Percentiles rank a stretch among this genome's conserved stretches.
Evolutionary conservation across 1,140 invertebrate species (phyloP).

Genomic region (Melipona quadrifasciata): DNA sequence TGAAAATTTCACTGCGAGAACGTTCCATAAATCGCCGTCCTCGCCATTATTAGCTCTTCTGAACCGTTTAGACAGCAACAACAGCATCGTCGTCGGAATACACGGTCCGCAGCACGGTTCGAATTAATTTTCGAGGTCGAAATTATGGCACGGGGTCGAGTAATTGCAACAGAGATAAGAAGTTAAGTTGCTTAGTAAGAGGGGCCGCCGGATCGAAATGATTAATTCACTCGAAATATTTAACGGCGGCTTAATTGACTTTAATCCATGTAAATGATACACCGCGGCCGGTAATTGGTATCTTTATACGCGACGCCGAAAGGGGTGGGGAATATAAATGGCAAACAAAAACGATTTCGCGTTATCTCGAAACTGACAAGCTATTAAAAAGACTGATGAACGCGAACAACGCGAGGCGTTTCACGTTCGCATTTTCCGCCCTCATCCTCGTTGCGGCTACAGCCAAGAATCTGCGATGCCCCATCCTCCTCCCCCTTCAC

Average conservation of each 20-base stretch:
- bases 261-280: conserved; percentile 19
- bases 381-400: conserved; percentile 48
- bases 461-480: neutral
- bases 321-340: neutral
- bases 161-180: neutral
- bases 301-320: neutral
- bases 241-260: conserved; percentile 10
- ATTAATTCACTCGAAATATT: neutral
- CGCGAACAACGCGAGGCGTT: conserved; percentile 26
- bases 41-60: neutral
- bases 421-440: conserved; percentile 20
- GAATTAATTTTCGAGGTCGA: neutral
- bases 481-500: neutral
- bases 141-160: neutral
- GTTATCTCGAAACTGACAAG: conserved; percentile 35
- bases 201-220: neutral
- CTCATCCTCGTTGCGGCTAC: neutral
- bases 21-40: neutral
- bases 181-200: neutral
- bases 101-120: neutral
- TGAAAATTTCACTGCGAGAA: neutral
- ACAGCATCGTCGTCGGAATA: neutral
- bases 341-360: conserved; percentile 26
- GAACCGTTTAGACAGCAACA: neutral
- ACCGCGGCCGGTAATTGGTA: neutral